phyloP scores from a whole-genome alignment of 2,888 invertebrate species.

The Acleris cristana region DNA sequence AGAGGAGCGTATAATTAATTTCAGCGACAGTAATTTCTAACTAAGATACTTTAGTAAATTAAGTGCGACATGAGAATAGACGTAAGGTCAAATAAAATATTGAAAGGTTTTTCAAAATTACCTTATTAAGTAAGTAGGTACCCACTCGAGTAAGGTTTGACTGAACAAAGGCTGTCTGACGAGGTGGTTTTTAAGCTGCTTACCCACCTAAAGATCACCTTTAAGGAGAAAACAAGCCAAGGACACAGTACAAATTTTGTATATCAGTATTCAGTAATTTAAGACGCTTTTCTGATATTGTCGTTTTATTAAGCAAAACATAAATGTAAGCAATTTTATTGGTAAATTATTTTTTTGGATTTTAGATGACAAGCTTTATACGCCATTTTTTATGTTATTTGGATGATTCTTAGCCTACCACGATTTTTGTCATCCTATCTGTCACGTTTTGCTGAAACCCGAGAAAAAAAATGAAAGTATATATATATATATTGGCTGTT shows the following conservation, averaged over 20 bases:
- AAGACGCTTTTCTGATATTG: neutral
- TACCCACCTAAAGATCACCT: slow-evolving; percentile 12
- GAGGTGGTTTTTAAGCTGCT: slow-evolving; percentile 9
- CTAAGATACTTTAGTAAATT: neutral
- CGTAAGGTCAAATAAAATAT: slow-evolving; percentile 9
- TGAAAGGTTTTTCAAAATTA: neutral
- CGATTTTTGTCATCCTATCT: too few relatives aligned
- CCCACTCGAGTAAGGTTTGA: neutral
- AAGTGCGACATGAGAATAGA: neutral
- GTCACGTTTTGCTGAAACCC: too few relatives aligned
- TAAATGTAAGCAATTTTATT: too few relatives aligned
- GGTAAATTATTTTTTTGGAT: too few relatives aligned
- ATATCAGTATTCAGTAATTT: slow-evolving; percentile 2
- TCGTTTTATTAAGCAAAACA: too few relatives aligned
- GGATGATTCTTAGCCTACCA: too few relatives aligned
- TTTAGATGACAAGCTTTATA: too few relatives aligned
- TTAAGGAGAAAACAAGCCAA: slow-evolving; percentile 16
- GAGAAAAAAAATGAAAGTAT: too few relatives aligned
- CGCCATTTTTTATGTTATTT: too few relatives aligned
- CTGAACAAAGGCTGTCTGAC: slow-evolving; percentile 4
- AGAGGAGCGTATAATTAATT: too few relatives aligned
- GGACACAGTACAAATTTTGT: neutral
- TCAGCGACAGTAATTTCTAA: too few relatives aligned
- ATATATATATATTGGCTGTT: too few relatives aligned
- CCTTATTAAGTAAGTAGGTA: slow-evolving; percentile 1